A percentile compares a stretch with the other conserved stretches of the same genome.
These are phyloP conservation scores for Phytoseiulus persimilis DNA, from an alignment of 2,888 invertebrate species.

Conservation along the genomic window DNA sequence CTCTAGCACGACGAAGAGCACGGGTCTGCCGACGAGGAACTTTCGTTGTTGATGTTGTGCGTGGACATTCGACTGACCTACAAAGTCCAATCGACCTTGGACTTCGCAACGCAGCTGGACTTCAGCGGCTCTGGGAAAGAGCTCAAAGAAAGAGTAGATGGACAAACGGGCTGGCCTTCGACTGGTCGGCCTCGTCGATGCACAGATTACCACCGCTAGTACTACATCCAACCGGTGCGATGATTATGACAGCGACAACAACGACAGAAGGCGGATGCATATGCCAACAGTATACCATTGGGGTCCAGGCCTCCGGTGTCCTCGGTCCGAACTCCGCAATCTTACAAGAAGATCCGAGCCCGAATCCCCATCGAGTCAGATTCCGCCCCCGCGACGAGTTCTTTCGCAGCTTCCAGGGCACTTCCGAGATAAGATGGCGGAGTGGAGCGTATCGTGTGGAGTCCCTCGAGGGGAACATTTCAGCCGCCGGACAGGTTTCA, in stretches of 20 bases:
- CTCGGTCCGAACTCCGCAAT: background rate
- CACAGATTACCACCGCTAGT: slow-evolving; percentile 5
- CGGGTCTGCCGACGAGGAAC: background rate
- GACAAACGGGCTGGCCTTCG: background rate
- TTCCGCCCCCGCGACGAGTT: too few species aligned
- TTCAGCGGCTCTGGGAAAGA: background rate
- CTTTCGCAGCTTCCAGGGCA: too few species aligned
- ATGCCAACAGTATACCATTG: background rate
- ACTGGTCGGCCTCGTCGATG: background rate
- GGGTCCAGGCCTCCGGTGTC: background rate
- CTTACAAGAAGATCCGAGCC: too few species aligned
- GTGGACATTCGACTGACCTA: background rate
- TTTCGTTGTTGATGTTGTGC: background rate
- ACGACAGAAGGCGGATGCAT: slow-evolving; percentile 5
- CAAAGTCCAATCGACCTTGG: background rate
- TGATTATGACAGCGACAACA: background rate
- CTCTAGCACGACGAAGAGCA: background rate
- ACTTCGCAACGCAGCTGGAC: background rate
- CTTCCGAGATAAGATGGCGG: background rate
- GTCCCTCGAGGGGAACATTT: background rate
- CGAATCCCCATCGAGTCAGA: too few species aligned
- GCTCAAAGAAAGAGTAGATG: background rate
- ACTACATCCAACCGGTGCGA: background rate
- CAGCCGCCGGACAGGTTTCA: background rate
- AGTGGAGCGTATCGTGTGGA: background rate